Percentiles rank a stretch among this genome's conserved stretches.
Evolutionary conservation across 2,888 invertebrate species (phyloP).

Genomic region (Fragum fragum): DNA sequence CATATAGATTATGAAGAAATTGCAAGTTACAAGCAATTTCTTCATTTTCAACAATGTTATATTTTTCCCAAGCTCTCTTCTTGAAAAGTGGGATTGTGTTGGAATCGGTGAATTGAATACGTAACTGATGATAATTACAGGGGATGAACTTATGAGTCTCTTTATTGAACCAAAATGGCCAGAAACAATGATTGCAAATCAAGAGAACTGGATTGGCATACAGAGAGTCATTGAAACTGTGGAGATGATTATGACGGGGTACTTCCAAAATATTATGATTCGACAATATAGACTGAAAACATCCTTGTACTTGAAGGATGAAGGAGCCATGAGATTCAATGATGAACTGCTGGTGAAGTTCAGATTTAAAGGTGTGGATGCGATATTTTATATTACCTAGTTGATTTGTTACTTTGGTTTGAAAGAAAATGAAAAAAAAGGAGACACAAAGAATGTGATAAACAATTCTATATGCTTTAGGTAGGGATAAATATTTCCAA

Average conservation of each 20-base stretch:
- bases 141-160: neutral
- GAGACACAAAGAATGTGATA: too few relatives aligned
- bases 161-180: constrained; percentile 6
- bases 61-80: too few relatives aligned
- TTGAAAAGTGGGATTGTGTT: too few relatives aligned
- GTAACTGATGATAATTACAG: neutral
- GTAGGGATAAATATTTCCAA: too few relatives aligned
- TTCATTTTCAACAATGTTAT: too few relatives aligned
- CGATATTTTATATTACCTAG: neutral
- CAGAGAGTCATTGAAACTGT: neutral
- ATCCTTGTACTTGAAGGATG: neutral
- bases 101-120: too few relatives aligned
- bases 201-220: constrained; percentile 1
- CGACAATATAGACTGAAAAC: neutral
- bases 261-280: neutral
- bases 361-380: constrained; percentile 4
- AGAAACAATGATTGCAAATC: neutral
- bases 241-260: neutral
- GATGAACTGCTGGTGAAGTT: neutral
- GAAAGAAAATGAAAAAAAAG: too few relatives aligned
- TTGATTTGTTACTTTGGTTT: too few relatives aligned
- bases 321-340: neutral
- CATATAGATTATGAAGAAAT: too few relatives aligned
- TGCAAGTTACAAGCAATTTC: too few relatives aligned
- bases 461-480: too few relatives aligned